Conservation (phyloP, 2,888 invertebrate genomes). For the Tanypteryx hageni region DNA sequence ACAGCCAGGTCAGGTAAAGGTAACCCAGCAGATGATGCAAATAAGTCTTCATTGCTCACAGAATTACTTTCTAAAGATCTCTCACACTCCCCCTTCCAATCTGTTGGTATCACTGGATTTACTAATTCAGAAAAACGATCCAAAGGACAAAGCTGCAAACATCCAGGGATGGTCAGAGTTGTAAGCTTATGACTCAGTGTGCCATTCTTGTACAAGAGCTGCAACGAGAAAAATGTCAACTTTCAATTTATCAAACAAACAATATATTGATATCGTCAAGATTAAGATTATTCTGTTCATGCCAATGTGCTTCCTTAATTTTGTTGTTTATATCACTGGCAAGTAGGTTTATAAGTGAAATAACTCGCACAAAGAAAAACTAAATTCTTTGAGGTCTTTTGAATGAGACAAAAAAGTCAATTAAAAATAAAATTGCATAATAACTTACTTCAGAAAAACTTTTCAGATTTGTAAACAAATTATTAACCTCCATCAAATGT, state of each 20-base stretch:
- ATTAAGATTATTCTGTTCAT: no score
- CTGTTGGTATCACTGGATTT: conserved; percentile 79
- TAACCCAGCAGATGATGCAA: not conserved
- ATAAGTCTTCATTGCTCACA: not conserved
- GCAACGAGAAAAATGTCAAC: conserved; percentile 70
- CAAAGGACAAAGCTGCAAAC: conserved; percentile 81
- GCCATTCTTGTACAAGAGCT: conserved; percentile 85
- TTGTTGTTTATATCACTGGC: not conserved
- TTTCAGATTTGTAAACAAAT: no score
- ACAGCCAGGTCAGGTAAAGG: conserved; percentile 41
- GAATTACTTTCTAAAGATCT: not conserved
- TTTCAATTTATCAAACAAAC: not conserved
- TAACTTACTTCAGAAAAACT: no score
- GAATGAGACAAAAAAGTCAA: no score
- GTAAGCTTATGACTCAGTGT: conserved; percentile 77
- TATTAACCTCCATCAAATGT: no score
- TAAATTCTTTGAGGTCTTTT: no score
- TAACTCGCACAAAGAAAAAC: no score
- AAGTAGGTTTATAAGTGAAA: no score
- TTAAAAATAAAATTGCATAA: no score
- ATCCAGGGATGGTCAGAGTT: conserved; percentile 81
- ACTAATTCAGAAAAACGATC: conserved; percentile 79
- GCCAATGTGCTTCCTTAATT: not conserved
- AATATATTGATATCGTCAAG: not conserved
- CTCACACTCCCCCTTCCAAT: conserved; percentile 84